These are phyloP conservation scores for Netelia fuscicornis DNA, from an alignment of 2,888 invertebrate genomes.

Conservation along the genomic window DNA sequence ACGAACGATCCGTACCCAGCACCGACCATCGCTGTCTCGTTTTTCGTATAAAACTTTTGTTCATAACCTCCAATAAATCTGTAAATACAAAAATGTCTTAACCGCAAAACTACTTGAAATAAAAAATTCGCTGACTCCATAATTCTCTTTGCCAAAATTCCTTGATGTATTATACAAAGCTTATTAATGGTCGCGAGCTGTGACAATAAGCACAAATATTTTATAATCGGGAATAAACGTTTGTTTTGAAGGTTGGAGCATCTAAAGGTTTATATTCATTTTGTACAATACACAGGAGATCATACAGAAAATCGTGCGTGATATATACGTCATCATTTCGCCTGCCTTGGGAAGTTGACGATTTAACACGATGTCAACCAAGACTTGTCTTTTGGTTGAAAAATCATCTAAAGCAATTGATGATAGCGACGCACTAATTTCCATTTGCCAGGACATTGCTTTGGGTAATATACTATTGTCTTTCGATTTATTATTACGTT, in stretches of 20 bases:
- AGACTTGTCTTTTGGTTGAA: conserved; percentile 68
- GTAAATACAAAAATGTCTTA: neutral
- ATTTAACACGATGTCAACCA: conserved; percentile 69
- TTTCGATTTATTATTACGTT: conserved; percentile 57
- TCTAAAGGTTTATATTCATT: neutral
- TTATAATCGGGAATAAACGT: neutral
- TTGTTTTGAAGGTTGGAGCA: neutral
- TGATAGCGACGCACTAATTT: conserved; percentile 84
- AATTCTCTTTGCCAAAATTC: neutral
- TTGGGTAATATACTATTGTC: conserved; percentile 83
- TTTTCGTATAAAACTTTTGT: neutral
- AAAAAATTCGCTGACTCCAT: neutral
- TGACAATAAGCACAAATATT: conserved; percentile 5
- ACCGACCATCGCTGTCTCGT: neutral
- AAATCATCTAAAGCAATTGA: conserved; percentile 79
- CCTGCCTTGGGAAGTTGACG: conserved; percentile 6
- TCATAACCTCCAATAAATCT: neutral
- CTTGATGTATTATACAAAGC: neutral
- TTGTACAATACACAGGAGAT: neutral
- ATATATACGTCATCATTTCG: neutral
- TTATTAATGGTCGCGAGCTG: neutral
- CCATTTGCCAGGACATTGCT: conserved; percentile 85
- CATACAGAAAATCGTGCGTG: neutral
- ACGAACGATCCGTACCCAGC: too few species aligned
- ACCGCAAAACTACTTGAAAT: neutral